Percentiles rank a stretch among this genome's conserved stretches.
phyloP scores from a whole-genome alignment of 2,888 invertebrate species.

The Gortyna flavago region DNA sequence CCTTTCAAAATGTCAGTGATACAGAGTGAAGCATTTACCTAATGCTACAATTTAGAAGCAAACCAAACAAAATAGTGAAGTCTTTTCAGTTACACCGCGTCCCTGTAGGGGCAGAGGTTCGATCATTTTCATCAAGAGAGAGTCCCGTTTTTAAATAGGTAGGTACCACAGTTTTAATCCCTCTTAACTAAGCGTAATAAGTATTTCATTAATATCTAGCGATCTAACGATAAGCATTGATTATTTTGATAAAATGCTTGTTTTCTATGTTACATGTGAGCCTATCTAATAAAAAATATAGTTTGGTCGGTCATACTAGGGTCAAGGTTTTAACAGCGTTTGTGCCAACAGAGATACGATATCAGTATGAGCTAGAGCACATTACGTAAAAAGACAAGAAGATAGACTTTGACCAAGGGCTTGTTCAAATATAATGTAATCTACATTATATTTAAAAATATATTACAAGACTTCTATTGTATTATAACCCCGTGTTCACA shows the following conservation, averaged over 20 bases:
- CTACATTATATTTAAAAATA: neutral
- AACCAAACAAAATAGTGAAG: neutral
- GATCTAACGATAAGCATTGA: too few relatives aligned
- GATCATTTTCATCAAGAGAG: neutral
- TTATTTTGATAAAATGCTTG: too few relatives aligned
- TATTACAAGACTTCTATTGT: slow-evolving; percentile 1
- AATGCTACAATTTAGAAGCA: neutral
- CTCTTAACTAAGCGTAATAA: too few relatives aligned
- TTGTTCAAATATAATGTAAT: neutral
- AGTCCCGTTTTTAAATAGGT: neutral
- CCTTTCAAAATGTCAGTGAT: neutral
- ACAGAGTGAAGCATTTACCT: neutral
- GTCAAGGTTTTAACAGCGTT: neutral
- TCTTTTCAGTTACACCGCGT: neutral
- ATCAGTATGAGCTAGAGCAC: neutral
- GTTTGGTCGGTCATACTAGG: neutral
- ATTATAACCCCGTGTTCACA: neutral
- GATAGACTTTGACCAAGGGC: slow-evolving; percentile 1
- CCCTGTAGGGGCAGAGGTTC: neutral
- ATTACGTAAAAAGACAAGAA: neutral
- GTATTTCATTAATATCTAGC: too few relatives aligned
- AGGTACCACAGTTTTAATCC: too few relatives aligned
- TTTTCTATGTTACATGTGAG: neutral
- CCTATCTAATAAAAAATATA: neutral
- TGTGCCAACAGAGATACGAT: neutral